Base-by-base conservation (phyloP, 1,140 invertebrate species). In the Mizuhopecten yessoensis region DNA sequence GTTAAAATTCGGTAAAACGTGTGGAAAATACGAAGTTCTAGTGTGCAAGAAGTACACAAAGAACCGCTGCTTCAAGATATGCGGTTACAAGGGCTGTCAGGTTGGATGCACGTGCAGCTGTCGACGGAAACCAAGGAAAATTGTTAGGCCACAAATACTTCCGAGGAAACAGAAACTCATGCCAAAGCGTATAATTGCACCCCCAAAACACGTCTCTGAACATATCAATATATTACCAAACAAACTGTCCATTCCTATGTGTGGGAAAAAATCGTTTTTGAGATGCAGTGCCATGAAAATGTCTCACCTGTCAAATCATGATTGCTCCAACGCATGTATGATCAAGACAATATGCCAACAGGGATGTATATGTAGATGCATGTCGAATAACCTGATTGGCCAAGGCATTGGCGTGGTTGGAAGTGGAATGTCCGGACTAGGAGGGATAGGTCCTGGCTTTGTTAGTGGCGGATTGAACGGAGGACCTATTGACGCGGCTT, bases 141-240 rank as follows among this genome's bases (percentile, higher is more conserved):
- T 75, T 75, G 23, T 75, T n/a, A 23, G 57, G 5, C 57, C 57
- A 75, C 57, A 75, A 75, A n/a, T 75, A 17, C 0, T 75, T n/a
- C 23, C n/a, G n/a, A 75, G 17, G 23, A 75, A 29, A 29, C 23
- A 29, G 17, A 23, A 23, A 29, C 11, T 75, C 23, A 75, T 75
- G 5, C 23, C 23, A 13, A 49, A 49, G 20, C 45, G 20, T 2
- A 9, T 49, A 9, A 49, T 49, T 13, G 11, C 45, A 29, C 23
- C 57, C 2, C 57, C 57, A 7, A 75, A 75, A 75, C 57, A 75
- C 23, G 29, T 75, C 23, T 9, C n/a, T 17, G 9, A 75, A n/a
- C 57, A 75, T n/a, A 75, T 75, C 17, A 75, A 75, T 29, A 29
- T 75, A n/a, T 75, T 75, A 75, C 57, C 57, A n/a, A 75, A n/a